These are phyloP conservation scores for Rhizoglyphus robini DNA, from an alignment of 1,140 invertebrate species.

Conservation along the genomic window DNA sequence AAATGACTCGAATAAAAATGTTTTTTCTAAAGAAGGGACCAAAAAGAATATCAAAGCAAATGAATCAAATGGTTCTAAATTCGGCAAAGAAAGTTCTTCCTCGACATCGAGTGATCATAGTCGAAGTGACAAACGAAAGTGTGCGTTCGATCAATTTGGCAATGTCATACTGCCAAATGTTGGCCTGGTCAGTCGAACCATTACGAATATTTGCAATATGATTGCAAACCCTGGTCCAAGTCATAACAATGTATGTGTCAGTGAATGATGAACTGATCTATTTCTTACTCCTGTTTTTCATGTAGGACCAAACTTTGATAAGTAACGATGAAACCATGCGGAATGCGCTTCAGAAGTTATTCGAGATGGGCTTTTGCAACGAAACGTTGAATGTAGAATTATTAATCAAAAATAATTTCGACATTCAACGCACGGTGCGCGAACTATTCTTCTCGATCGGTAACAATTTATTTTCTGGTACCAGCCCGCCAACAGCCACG, in stretches of 20 bases:
- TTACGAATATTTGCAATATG: not conserved
- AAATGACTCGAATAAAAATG: not conserved
- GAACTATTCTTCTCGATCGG: not conserved
- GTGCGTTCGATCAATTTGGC: not conserved
- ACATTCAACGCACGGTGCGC: not conserved
- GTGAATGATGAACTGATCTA: not conserved
- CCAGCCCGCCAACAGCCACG: too few species aligned
- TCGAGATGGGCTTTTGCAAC: slow-evolving; percentile 7
- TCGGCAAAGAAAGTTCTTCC: not conserved
- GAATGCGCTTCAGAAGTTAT: not conserved
- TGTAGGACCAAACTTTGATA: too few species aligned
- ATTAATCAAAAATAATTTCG: slow-evolving; percentile 11
- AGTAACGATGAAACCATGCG: not conserved
- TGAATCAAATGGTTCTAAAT: not conserved
- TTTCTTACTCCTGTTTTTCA: too few species aligned
- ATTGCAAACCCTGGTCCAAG: not conserved
- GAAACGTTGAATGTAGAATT: slow-evolving; percentile 1
- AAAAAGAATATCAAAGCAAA: not conserved
- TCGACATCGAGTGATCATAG: not conserved
- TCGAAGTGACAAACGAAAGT: not conserved
- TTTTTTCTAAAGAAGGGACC: not conserved
- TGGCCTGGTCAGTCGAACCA: not conserved
- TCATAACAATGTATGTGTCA: not conserved
- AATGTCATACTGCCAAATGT: not conserved
- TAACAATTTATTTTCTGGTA: not conserved